Evolutionary conservation across 2,888 invertebrate genomes (phyloP), one percentile per base, ranked within the genome.

Genomic region (Crematogaster levior): DNA sequence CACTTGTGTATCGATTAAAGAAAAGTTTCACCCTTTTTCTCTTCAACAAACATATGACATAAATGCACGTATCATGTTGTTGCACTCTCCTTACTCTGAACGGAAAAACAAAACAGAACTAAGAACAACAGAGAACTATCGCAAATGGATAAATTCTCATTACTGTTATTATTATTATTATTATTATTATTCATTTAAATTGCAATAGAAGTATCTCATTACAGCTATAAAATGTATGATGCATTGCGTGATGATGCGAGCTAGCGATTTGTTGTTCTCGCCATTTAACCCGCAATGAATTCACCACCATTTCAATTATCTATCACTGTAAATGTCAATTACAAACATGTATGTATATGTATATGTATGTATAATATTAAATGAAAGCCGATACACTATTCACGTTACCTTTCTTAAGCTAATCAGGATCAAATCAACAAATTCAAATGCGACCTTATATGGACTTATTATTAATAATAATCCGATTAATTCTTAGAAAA

Each of bases 271-370:
- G 5, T n/a, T 21, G 15, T 5, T 53, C 4, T 46, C 30, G 18
- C 21, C 7, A 18, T 75, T 37, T 63, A 9, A n/a, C n/a, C 3
- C 1, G 7, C 21, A n/a, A 75, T 66, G 6, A 51, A 66, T 5
- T 30, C 9, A 75, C 65, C 7, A 60, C 18, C 18, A 37, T 24
- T 53, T 58, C 9, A n/a, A n/a, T n/a, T 56, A 56, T 56, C 58
- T 24, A 24, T 56, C 70, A 24, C 15, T 30, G 70, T 18, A 56
- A 56, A 66, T 77, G 68, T 79, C 77, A 72, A 79, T 79, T 46
- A 12, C 12, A 65, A 15, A 56, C 21, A 40, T 18, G 18, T 21
- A 12, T 79, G 56, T n/a, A n/a, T n/a, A n/a, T n/a, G n/a, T n/a
- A n/a, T n/a, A n/a, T n/a, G n/a, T n/a, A n/a, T n/a, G n/a, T n/a